Percentiles rank a stretch among this genome's conserved stretches.
These are phyloP conservation scores for Lycocorax pyrrhopterus DNA, from an alignment of 2,113 vertebrate species.

Conservation along the genomic window DNA sequence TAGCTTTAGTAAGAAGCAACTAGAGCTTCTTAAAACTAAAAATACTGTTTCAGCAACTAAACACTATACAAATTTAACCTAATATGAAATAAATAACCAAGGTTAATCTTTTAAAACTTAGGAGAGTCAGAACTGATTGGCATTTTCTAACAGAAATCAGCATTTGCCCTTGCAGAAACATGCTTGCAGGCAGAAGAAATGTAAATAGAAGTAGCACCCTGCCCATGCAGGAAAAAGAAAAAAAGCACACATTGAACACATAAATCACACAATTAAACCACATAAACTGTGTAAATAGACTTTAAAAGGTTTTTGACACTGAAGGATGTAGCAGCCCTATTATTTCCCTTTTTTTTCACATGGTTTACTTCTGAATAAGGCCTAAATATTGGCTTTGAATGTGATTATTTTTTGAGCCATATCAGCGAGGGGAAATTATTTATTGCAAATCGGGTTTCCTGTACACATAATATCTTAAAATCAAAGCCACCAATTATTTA, in stretches of 20 bases:
- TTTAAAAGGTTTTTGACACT: background rate
- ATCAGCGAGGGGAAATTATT: background rate
- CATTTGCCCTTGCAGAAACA: background rate
- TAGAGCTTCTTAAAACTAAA: background rate
- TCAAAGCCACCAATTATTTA: background rate
- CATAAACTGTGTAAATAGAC: background rate
- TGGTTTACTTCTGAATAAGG: background rate
- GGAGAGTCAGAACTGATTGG: background rate
- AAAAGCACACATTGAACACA: fast-evolving
- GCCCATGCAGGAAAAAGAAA: background rate
- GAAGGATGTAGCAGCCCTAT: background rate
- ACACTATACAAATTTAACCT: background rate
- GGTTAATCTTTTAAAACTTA: background rate
- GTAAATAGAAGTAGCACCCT: background rate
- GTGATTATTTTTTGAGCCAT: background rate
- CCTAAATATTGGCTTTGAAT: background rate
- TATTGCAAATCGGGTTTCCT: background rate
- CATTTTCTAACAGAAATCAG: background rate
- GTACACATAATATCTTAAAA: background rate
- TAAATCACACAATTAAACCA: background rate
- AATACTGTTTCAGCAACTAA: background rate
- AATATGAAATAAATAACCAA: background rate
- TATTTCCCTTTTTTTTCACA: background rate
- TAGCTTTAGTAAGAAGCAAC: background rate
- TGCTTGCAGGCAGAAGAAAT: background rate